A percentile compares a stretch with the other conserved stretches of the same genome.
phyloP scores from a whole-genome alignment of 2,888 invertebrate species.

The Rhyacophila evoluta region DNA sequence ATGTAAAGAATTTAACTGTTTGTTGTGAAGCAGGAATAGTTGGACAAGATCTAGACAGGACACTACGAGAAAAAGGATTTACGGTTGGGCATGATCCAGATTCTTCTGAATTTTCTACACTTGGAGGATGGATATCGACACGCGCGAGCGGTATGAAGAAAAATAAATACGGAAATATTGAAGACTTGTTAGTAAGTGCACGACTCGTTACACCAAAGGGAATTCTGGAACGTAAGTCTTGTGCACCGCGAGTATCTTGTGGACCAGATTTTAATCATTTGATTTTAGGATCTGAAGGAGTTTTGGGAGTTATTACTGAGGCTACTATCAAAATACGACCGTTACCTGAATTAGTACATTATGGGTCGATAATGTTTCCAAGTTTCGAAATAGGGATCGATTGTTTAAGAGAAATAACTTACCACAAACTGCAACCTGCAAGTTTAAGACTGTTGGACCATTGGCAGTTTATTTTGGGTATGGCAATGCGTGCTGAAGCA shows the following conservation, averaged over 20 bases:
- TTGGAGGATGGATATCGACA: slow-evolving; percentile 98
- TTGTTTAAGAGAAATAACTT: slow-evolving; percentile 89
- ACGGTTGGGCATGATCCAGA: slow-evolving; percentile 98
- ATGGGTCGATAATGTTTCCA: slow-evolving; percentile 96
- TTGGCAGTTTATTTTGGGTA: slow-evolving; percentile 93
- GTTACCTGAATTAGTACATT: slow-evolving; percentile 84
- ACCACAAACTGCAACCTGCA: slow-evolving; percentile 89
- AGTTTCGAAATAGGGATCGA: slow-evolving; percentile 90
- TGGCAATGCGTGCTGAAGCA: slow-evolving; percentile 75
- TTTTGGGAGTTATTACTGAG: slow-evolving; percentile 95
- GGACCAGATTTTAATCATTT: slow-evolving; percentile 92
- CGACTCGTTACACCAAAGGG: slow-evolving; percentile 89
- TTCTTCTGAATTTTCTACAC: slow-evolving; percentile 95
- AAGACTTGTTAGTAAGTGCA: slow-evolving; percentile 91
- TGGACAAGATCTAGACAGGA: slow-evolving; percentile 93
- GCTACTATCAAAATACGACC: slow-evolving; percentile 91
- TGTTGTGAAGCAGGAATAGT: slow-evolving; percentile 88
- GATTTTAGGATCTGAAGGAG: slow-evolving; percentile 96
- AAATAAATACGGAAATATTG: slow-evolving; percentile 97
- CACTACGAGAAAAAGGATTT: slow-evolving; percentile 80
- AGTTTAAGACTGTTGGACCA: slow-evolving; percentile 98
- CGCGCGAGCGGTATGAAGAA: slow-evolving; percentile 99
- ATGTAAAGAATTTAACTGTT: slow-evolving; percentile 80
- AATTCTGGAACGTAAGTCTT: slow-evolving; percentile 84
- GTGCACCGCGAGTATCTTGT: slow-evolving; percentile 90